Base-by-base conservation (phyloP, 2,888 invertebrate genomes). In the Lottia gigantea region DNA sequence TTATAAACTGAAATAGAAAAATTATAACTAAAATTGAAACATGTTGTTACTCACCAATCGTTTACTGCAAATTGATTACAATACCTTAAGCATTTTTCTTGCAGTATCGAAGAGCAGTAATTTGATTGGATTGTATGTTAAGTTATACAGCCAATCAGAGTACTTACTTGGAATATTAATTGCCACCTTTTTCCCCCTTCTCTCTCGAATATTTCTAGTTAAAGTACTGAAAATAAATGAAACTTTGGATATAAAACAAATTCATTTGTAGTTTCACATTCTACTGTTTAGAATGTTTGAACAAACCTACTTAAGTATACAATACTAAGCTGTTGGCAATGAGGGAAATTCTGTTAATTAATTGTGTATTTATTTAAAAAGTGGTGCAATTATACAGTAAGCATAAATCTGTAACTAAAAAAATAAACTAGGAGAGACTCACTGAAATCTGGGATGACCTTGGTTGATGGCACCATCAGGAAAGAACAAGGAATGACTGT, bases 381-480 rank as follows among this genome's bases (percentile, higher is more conserved):
- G 16, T 62, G 11, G 11, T 25, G 49, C 64, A 15, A 47, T 11
- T 7, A 19, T 15, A 64, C 31, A 63, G 46, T 46, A 31, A 31
- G 31, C 2, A 31, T 31, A 4, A 6, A 40, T 11, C 31, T 31
- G 31, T 2, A 4, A 2, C 31, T 31, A 2, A 31, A 31, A 31
- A 31, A 2, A 31, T 4, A 4, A 31, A 6, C 2, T 31, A 15
- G n/a, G 25, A 11, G 16, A 64, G 7, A 67, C 79, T 76, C 81
- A 89, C 89, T 92, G 93, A 89, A 97, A 98, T 73, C 98, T 92
- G 23, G 98, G 98, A 91, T 99, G 99, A n/a, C 95, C 97, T 2
- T 92, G 92, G 88, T 92, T 98, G 83, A 98, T 97, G 40, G 93
- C 97, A 80, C 95, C 94, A 88, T 98, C 97, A 0, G 99, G 97